These are phyloP conservation scores for Macrocentrus cingulum DNA, from an alignment of 1,140 invertebrate genomes.

Conservation along the genomic window DNA sequence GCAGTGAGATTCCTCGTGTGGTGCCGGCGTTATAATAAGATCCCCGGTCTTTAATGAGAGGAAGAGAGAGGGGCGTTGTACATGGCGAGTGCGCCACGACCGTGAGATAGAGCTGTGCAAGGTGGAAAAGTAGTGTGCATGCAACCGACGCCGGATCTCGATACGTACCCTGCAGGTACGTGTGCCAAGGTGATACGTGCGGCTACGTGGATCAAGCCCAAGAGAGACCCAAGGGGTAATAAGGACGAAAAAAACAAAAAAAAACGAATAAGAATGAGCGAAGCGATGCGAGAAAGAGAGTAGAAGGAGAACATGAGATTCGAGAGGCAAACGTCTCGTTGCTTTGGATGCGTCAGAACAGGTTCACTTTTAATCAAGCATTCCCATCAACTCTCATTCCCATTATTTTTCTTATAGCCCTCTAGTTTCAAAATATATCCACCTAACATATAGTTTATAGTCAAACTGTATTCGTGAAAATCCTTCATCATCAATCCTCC, in stretches of 20 bases:
- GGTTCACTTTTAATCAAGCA: conserved; percentile 15
- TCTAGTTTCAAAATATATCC: background rate
- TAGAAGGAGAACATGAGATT: too few relatives aligned
- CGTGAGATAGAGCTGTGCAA: conserved; percentile 21
- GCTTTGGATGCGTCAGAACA: conserved; percentile 8
- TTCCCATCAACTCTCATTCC: conserved; percentile 10
- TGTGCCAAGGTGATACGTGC: conserved; percentile 16
- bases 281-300: too few relatives aligned
- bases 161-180: conserved; percentile 4
- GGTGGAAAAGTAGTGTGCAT: conserved; percentile 16
- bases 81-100: background rate
- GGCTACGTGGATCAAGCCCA: conserved; percentile 1
- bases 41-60: conserved; percentile 21
- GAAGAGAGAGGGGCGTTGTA: conserved; percentile 1
- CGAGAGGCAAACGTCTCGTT: too few relatives aligned
- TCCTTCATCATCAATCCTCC: conserved; percentile 4
- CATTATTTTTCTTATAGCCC: conserved; percentile 8
- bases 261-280: background rate
- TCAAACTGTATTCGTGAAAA: background rate
- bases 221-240: conserved; percentile 12
- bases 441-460: background rate
- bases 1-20: conserved; percentile 35
- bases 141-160: conserved; percentile 6
- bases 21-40: conserved; percentile 29
- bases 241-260: conserved; percentile 1